Percentiles rank a stretch among this genome's conserved stretches.
Conservation (phyloP, 2,113 vertebrate species). For the Vicugna pacos region DNA sequence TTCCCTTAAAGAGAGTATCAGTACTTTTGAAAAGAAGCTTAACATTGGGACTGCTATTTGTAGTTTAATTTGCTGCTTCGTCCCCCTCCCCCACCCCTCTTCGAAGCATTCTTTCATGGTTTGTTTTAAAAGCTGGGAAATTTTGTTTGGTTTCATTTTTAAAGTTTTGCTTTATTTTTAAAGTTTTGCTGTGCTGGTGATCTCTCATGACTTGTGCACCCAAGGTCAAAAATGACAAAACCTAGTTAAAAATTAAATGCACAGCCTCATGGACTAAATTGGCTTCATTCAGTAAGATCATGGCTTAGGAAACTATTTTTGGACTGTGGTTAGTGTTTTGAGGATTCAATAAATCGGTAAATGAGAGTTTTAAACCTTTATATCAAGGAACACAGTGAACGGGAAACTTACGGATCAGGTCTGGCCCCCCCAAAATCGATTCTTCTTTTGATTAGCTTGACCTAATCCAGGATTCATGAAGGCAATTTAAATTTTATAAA, state of each 20-base stretch:
- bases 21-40: constrained; percentile 30
- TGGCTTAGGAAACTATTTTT: constrained; percentile 19
- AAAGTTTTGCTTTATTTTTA: constrained; percentile 39
- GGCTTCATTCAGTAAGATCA: constrained; percentile 27
- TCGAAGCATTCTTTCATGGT: background rate
- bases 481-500: background rate
- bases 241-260: constrained; percentile 3
- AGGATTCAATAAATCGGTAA: background rate
- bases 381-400: background rate
- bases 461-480: background rate
- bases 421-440: background rate
- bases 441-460: background rate
- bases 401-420: background rate
- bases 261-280: background rate
- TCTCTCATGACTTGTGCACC: constrained; percentile 48
- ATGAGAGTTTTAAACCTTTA: constrained; percentile 47
- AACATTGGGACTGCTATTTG: background rate
- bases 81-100: background rate
- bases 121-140: constrained; percentile 57
- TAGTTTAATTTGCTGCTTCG: constrained; percentile 29
- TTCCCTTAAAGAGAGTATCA: background rate
- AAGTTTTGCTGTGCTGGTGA: constrained; percentile 24
- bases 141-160: constrained; percentile 36
- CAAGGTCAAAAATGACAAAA: constrained; percentile 52
- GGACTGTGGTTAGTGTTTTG: background rate